Conservation (phyloP, 2,888 invertebrate species). For the Seira sanloemensis region DNA sequence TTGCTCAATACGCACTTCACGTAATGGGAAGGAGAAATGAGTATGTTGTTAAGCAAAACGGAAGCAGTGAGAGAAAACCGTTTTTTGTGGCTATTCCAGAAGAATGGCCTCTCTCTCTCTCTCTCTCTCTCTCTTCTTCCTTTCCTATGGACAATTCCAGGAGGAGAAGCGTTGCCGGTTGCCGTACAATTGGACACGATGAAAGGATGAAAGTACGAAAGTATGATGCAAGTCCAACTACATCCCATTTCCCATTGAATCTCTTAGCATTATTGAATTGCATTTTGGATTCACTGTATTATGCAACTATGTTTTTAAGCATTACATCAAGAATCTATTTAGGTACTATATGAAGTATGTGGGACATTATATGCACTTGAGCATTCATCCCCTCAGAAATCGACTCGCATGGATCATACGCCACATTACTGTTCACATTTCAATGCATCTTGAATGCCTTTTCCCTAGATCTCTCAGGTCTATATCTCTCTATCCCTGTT, state of each 20-base stretch:
- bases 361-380: conserved; percentile 4
- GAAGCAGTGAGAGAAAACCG: too few relatives aligned
- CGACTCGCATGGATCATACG: conserved; percentile 52
- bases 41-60: background rate
- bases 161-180: too few relatives aligned
- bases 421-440: conserved; percentile 52
- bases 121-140: too few relatives aligned
- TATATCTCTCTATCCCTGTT: conserved; percentile 40
- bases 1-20: background rate
- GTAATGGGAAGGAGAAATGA: background rate
- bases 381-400: conserved; percentile 17
- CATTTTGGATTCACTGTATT: background rate
- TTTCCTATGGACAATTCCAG: too few relatives aligned
- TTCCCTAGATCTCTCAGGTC: too few relatives aligned
- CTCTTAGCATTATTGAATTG: conserved; percentile 13
- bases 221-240: too few relatives aligned
- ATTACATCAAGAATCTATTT: background rate
- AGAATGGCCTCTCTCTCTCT: too few relatives aligned
- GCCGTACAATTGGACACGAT: too few relatives aligned
- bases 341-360: too few relatives aligned
- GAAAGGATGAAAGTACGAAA: too few relatives aligned
- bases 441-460: conserved; percentile 61
- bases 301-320: background rate
- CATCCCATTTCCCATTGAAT: too few relatives aligned
- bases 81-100: too few relatives aligned